These are phyloP conservation scores for Eupithecia tripunctaria DNA, from an alignment of 2,888 invertebrate species.

Conservation along the genomic window DNA sequence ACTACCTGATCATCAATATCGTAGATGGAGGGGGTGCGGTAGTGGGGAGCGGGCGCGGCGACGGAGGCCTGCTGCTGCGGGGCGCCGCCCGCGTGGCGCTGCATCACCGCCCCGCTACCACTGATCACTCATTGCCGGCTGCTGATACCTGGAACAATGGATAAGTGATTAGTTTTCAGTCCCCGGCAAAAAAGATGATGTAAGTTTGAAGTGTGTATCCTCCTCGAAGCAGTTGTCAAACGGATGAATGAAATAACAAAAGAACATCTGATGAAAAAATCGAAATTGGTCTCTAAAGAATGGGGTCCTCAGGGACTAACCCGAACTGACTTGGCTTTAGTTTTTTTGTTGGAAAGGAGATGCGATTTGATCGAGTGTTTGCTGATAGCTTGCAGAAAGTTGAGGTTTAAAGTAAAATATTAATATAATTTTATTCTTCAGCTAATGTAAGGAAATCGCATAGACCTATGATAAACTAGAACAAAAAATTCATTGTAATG, in stretches of 20 bases:
- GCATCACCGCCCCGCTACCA: constrained; percentile 82
- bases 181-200: neutral
- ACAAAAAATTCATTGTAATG: neutral
- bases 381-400: too few species aligned
- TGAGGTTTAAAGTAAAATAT: neutral
- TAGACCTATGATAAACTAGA: neutral
- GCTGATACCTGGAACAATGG: constrained; percentile 52
- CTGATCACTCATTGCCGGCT: constrained; percentile 69
- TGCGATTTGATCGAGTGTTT: too few species aligned
- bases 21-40: constrained; percentile 68
- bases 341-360: neutral
- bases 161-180: neutral
- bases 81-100: constrained; percentile 80
- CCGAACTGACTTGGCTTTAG: neutral
- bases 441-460: neutral
- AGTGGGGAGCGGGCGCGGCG: constrained; percentile 66
- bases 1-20: constrained; percentile 82
- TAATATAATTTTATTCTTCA: neutral
- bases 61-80: constrained; percentile 76
- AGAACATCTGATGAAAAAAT: too few species aligned
- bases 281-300: too few species aligned
- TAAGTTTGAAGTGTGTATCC: neutral
- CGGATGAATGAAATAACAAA: neutral
- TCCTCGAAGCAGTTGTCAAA: neutral
- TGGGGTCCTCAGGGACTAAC: too few species aligned